These are phyloP conservation scores for Cirrhinus mrigala DNA, from an alignment of 2,797 vertebrate genomes.

Conservation along the genomic window DNA sequence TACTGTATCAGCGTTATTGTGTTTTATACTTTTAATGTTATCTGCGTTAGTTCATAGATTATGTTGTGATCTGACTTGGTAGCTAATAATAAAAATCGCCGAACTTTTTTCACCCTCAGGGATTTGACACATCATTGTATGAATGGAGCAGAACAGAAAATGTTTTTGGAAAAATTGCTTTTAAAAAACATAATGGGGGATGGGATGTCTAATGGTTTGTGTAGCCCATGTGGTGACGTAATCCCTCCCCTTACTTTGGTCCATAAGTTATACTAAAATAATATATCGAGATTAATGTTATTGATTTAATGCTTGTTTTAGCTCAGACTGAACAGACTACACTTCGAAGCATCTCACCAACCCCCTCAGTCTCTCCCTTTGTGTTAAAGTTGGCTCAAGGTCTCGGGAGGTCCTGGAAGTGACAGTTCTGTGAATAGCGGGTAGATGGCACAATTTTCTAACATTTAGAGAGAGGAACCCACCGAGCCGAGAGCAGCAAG, in stretches of 20 bases:
- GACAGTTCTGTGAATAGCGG: constrained; percentile 97
- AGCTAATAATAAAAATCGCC: not conserved
- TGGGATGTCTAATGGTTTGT: not conserved
- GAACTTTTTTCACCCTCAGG: not conserved
- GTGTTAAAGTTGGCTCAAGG: constrained; percentile 86
- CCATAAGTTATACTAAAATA: not conserved
- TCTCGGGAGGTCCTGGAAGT: constrained; percentile 87
- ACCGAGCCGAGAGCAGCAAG: constrained; percentile 82
- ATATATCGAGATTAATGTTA: constrained; percentile 15
- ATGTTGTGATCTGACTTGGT: not conserved
- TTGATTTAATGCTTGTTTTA: constrained; percentile 50
- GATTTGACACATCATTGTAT: not conserved
- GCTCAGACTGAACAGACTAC: constrained; percentile 32
- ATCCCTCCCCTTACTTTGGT: not conserved
- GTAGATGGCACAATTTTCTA: constrained; percentile 99
- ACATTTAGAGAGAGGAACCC: constrained; percentile 91
- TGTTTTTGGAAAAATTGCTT: not conserved
- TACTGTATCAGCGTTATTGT: not conserved
- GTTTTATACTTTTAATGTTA: not conserved
- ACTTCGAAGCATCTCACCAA: constrained; percentile 62
- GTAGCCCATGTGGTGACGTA: not conserved
- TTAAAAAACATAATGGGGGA: not conserved
- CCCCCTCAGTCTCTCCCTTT: constrained; percentile 66
- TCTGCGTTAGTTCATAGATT: not conserved
- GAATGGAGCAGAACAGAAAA: not conserved